Conservation (phyloP, 2,113 vertebrate genomes). For the Entelurus aequoreus region DNA sequence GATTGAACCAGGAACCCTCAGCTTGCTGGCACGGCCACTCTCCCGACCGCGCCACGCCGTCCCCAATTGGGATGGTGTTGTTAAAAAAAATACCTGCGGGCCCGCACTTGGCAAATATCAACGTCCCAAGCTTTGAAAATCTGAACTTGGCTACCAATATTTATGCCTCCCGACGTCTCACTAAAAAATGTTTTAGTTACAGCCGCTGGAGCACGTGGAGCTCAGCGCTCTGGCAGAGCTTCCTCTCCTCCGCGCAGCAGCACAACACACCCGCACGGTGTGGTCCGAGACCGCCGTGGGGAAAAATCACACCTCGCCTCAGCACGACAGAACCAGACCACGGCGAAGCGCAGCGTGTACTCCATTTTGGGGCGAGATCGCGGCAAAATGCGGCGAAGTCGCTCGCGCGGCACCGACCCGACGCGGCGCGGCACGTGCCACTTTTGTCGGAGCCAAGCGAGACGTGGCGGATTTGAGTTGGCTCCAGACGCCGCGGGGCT, state of each 20-base stretch:
- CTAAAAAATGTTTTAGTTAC: slow-evolving; percentile 45
- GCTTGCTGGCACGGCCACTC: too few relatives aligned
- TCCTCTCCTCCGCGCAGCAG: slow-evolving; percentile 5
- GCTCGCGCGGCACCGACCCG: not conserved
- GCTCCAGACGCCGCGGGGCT: not conserved
- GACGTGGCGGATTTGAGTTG: not conserved
- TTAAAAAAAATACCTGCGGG: too few relatives aligned
- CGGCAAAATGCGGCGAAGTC: not conserved
- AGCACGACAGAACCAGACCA: slow-evolving; percentile 9
- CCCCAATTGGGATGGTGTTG: too few relatives aligned
- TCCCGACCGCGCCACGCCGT: too few relatives aligned
- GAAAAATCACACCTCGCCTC: slow-evolving; percentile 29
- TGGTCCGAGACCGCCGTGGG: slow-evolving; percentile 1
- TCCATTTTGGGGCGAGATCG: slow-evolving; percentile 9
- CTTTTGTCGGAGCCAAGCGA: not conserved
- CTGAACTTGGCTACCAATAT: not conserved
- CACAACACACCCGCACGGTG: slow-evolving; percentile 1
- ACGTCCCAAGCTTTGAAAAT: too few relatives aligned
- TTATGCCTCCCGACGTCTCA: slow-evolving; percentile 46
- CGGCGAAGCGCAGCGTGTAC: slow-evolving; percentile 7
- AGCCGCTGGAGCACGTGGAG: slow-evolving; percentile 25
- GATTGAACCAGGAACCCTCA: too few relatives aligned
- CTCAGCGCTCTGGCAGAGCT: slow-evolving; percentile 29
- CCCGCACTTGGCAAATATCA: too few relatives aligned
- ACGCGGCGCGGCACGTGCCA: not conserved